Evolutionary conservation across 2,797 vertebrate genomes (phyloP), one percentile per base, ranked within the genome.

Genomic region (Salmo trutta): DNA sequence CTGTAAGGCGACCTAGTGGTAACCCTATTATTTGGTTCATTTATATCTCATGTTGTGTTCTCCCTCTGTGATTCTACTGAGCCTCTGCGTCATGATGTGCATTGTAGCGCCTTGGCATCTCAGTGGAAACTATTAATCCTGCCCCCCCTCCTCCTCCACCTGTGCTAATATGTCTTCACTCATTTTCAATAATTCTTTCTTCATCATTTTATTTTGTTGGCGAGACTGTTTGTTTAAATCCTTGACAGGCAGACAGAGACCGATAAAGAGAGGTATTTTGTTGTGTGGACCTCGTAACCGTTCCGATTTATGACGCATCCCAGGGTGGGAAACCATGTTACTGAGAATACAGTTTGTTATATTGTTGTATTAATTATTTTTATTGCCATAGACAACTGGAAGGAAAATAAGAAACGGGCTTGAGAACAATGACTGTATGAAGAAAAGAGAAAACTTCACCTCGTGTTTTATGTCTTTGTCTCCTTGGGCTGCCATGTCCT

Each of bases 361-460:
- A 77, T 78, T 77, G 76, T 78, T 75, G 69, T 74, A 75, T 84
- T 81, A 76, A 79, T 84, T 82, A 71, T 80, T 80, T 83, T 83
- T 85, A 80, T 77, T 62, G 65, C 75, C 17, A 51, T 68, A 31
- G 76, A 82, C 69, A 56, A 75, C 78, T 67, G 73, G 64, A 73
- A 29, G 70, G 66, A 65, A 85, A 84, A 85, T 79, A 21, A 78
- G 73, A 78, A 78, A 83, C 15, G 41, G 10, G 1, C 6, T 75
- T 65, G n/a, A 41, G 69, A 67, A 77, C 68, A 77, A 75, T 77
- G 68, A 62, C 62, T 24, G 5, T 21, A 7, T 36, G 36, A 36
- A 36, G 36, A 36, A 74, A 73, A 78, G 62, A 77, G 53, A 64
- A 7, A 33, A 14, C 17, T 16, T 47, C 19, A 52, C 24, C 7